phyloP scores from a whole-genome alignment of 2,113 vertebrate species.

The Limanda limanda region DNA sequence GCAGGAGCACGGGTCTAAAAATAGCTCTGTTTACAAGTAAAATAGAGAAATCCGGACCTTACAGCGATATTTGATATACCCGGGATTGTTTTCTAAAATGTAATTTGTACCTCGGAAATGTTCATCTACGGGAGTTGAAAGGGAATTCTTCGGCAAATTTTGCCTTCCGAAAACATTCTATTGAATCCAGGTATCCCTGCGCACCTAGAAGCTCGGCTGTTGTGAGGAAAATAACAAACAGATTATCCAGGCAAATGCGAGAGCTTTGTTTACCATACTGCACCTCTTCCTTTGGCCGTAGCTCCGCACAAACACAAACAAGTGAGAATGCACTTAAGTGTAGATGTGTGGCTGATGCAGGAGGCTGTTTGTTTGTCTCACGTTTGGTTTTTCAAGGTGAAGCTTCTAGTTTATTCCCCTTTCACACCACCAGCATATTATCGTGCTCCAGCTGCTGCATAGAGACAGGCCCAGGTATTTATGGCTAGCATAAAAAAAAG shows the following conservation, averaged over 20 bases:
- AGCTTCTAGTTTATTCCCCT: slow-evolving; percentile 52
- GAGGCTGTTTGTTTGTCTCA: slow-evolving; percentile 33
- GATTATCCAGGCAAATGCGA: slow-evolving; percentile 35
- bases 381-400: slow-evolving; percentile 68
- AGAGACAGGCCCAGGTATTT: slow-evolving; percentile 75
- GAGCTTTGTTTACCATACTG: slow-evolving; percentile 52
- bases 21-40: not conserved
- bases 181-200: slow-evolving; percentile 19
- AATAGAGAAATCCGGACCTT: not conserved
- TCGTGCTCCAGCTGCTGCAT: slow-evolving; percentile 64
- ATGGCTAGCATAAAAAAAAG: slow-evolving; percentile 75
- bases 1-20: not conserved
- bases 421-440: slow-evolving; percentile 67
- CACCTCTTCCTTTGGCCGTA: slow-evolving; percentile 43
- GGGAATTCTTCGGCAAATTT: slow-evolving; percentile 16
- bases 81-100: not conserved
- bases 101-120: not conserved
- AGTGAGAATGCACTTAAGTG: slow-evolving; percentile 22
- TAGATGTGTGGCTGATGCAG: slow-evolving; percentile 28
- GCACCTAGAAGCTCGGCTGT: slow-evolving; percentile 20
- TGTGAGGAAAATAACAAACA: slow-evolving; percentile 57
- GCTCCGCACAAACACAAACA: slow-evolving; percentile 27
- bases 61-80: not conserved
- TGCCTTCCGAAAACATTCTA: slow-evolving; percentile 28
- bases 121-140: not conserved